Evolutionary conservation across 2,888 invertebrate species (phyloP).

Genomic region (Trachelus troglodyta): DNA sequence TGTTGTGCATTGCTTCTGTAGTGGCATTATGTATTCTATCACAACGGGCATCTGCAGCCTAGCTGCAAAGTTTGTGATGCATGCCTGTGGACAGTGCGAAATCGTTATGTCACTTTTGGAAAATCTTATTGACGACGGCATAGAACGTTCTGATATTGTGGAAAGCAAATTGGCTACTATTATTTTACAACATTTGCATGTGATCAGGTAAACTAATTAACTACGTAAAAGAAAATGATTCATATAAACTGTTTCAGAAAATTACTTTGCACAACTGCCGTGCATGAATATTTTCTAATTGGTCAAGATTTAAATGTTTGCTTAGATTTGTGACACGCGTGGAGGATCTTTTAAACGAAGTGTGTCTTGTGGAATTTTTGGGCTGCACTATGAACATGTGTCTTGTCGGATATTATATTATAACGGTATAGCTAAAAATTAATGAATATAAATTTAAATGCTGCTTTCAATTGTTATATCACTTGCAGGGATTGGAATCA

Average conservation of each 20-base stretch:
- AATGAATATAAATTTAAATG: too few relatives aligned
- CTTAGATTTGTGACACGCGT: constrained; percentile 12
- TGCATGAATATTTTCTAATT: too few relatives aligned
- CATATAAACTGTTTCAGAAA: too few relatives aligned
- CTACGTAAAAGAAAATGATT: too few relatives aligned
- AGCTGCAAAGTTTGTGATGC: constrained; percentile 52
- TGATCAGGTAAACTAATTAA: too few relatives aligned
- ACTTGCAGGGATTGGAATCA: too few relatives aligned
- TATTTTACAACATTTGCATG: too few relatives aligned
- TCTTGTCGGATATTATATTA: constrained; percentile 54
- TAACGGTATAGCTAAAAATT: constrained; percentile 35
- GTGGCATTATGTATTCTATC: constrained; percentile 49
- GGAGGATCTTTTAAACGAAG: too few relatives aligned
- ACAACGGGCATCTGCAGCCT: constrained; percentile 51
- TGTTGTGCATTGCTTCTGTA: constrained; percentile 45
- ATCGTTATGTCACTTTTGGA: constrained; percentile 41
- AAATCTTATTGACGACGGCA: constrained; percentile 28
- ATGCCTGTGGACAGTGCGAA: constrained; percentile 54
- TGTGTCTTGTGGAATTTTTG: constrained; percentile 28
- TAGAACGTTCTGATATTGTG: not conserved
- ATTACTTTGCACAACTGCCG: too few relatives aligned
- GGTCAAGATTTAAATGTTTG: too few relatives aligned
- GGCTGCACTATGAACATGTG: constrained; percentile 59
- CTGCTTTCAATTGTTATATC: too few relatives aligned
- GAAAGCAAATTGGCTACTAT: constrained; percentile 35